Evolutionary conservation across 2,888 invertebrate species (phyloP), one percentile per base, ranked within the genome.

Genomic region (Tetrapedia diversipes): DNA sequence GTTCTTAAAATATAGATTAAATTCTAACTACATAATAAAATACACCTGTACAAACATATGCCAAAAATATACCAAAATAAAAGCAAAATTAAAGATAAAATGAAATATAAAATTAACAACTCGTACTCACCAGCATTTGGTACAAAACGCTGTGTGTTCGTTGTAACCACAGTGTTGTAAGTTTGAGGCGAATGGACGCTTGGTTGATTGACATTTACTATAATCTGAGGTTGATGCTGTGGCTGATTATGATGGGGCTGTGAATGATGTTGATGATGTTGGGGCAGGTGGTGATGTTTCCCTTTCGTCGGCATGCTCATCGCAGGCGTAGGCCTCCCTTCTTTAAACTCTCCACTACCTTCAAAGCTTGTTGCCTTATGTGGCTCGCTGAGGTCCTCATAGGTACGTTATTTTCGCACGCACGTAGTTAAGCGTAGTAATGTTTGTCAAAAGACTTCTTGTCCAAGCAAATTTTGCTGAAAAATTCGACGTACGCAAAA

Each of bases 251-350:
- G 87, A 45, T 87, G 87, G 6, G 75, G 63, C 24, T 85, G 86
- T 22, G 80, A 81, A 59, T 86, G 88, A 41, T 85, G 88, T 32
- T 84, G 87, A n/a, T 87, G 87, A 63, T 89, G 87, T 67, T 87
- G 89, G 80, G 87, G 73, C 81, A 85, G 83, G 68, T 89, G 89
- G 80, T 88, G 88, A 73, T 90, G 87, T 77, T 89, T 90, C 76
- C 89, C 89, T 82, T 89, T 89, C 76, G 84, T 85, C 86, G 90
- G 88, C 90, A 90, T 90, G 81, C 88, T 90, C 89, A 90, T 88
- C 87, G 86, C 86, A 86, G 76, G 80, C 85, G 86, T 84, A 79
- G 80, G 74, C 81, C 86, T 82, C 84, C 84, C 79, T 85, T 86
- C 68, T 86, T 85, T 56, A 83, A 86, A 78, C 86, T 86, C 79